A percentile compares a stretch with the other conserved stretches of the same genome.
phyloP scores from a whole-genome alignment of 2,888 invertebrate genomes.

The Congeria kusceri region DNA sequence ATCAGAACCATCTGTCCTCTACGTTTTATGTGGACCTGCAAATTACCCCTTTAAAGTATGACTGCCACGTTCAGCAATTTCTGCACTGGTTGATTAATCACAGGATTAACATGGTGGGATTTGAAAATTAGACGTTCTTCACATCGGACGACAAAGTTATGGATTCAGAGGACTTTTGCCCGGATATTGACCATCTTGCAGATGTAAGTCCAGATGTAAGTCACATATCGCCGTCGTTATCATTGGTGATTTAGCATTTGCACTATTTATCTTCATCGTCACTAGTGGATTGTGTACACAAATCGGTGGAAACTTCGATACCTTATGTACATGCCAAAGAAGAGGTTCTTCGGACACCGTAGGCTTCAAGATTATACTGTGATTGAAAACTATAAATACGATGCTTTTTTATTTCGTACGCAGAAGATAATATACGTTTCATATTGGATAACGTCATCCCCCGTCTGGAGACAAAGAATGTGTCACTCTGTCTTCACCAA shows the following conservation, averaged over 20 bases:
- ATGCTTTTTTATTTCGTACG: too few species aligned
- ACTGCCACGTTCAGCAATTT: constrained; percentile 26
- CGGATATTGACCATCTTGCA: not conserved
- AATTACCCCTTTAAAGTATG: constrained; percentile 16
- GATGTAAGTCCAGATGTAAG: constrained; percentile 10
- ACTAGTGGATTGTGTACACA: too few species aligned
- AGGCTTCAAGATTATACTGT: not conserved
- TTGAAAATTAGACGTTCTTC: constrained; percentile 11
- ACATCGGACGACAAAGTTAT: not conserved
- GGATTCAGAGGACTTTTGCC: not conserved
- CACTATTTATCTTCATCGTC: constrained; percentile 28
- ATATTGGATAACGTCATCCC: too few species aligned
- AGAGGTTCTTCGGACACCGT: constrained; percentile 20
- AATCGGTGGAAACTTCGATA: constrained; percentile 45
- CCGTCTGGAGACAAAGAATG: too few species aligned
- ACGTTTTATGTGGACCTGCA: constrained; percentile 22
- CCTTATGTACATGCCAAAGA: constrained; percentile 33
- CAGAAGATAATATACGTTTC: too few species aligned
- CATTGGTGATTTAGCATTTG: constrained; percentile 4
- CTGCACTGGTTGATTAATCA: constrained; percentile 34
- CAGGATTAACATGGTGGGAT: not conserved
- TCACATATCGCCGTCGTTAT: constrained; percentile 6
- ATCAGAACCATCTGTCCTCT: not conserved
- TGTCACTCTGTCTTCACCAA: too few species aligned
- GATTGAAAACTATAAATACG: too few species aligned